A percentile compares a stretch with the other conserved stretches of the same genome.
These are phyloP conservation scores for Bicyclus anynana DNA, from an alignment of 1,140 invertebrate genomes.

Conservation along the genomic window DNA sequence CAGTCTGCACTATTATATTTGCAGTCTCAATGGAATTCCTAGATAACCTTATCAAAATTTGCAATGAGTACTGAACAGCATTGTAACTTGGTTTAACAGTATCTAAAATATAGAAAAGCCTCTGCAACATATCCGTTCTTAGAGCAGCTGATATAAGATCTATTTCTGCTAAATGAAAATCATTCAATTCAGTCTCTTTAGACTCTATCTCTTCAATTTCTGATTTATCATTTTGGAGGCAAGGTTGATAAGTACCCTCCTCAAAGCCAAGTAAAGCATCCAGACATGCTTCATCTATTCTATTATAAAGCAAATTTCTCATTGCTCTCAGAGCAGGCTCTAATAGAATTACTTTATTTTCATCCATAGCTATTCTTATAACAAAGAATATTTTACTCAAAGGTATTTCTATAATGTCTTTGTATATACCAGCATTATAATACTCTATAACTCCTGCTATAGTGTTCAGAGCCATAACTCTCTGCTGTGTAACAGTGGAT, in stretches of 20 bases:
- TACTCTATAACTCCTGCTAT: slow-evolving; percentile 88
- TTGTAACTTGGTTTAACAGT: slow-evolving; percentile 80
- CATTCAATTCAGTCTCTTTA: slow-evolving; percentile 85
- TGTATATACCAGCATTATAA: slow-evolving; percentile 84
- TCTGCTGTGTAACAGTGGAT: slow-evolving; percentile 86
- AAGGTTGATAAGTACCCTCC: slow-evolving; percentile 81
- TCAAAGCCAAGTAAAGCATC: slow-evolving; percentile 84
- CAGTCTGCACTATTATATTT: slow-evolving; percentile 77
- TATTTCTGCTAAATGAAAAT: slow-evolving; percentile 88
- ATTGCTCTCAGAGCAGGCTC: slow-evolving; percentile 85
- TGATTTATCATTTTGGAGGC: slow-evolving; percentile 75
- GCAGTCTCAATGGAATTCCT: slow-evolving; percentile 82
- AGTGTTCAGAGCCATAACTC: slow-evolving; percentile 86
- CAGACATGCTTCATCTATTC: slow-evolving; percentile 86
- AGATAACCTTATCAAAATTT: slow-evolving; percentile 83
- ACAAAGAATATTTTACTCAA: slow-evolving; percentile 86
- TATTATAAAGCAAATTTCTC: slow-evolving; percentile 84
- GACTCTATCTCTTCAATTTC: slow-evolving; percentile 78
- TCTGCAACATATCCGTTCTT: slow-evolving; percentile 86
- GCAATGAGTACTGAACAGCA: slow-evolving; percentile 82
- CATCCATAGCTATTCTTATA: slow-evolving; percentile 90
- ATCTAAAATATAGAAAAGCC: slow-evolving; percentile 85
- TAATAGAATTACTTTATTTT: slow-evolving; percentile 84
- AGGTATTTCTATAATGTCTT: slow-evolving; percentile 80
- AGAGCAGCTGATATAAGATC: slow-evolving; percentile 85